Percentiles rank a stretch among this genome's conserved stretches.
phyloP scores from a whole-genome alignment of 1,140 invertebrate species.

The Charaxes varanes region DNA sequence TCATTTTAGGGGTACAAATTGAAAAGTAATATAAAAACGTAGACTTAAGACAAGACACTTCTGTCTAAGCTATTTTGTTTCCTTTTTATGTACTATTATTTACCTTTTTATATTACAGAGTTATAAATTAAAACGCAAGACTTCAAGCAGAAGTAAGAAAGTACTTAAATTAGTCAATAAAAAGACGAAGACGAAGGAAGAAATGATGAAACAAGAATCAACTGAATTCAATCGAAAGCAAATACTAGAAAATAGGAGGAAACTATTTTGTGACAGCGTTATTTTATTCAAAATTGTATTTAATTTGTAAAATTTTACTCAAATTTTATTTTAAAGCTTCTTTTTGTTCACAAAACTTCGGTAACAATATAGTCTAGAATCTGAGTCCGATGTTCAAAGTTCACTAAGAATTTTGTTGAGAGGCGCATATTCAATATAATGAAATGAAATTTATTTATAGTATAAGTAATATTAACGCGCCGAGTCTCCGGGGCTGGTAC shows the following conservation, averaged over 20 bases:
- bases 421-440: slow-evolving; percentile 40
- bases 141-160: too few relatives aligned
- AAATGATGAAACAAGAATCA: too few relatives aligned
- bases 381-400: not conserved
- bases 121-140: too few relatives aligned
- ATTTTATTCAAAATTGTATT: too few relatives aligned
- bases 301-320: too few relatives aligned
- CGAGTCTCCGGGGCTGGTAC: slow-evolving; percentile 34
- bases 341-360: too few relatives aligned
- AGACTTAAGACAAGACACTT: slow-evolving; percentile 10
- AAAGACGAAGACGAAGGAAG: too few relatives aligned
- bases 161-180: too few relatives aligned
- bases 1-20: slow-evolving; percentile 9
- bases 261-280: too few relatives aligned
- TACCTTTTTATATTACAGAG: not conserved
- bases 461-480: slow-evolving; percentile 62
- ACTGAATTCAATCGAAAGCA: too few relatives aligned
- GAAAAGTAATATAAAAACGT: not conserved
- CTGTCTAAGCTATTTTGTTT: not conserved
- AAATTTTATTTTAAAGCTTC: too few relatives aligned
- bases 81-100: not conserved
- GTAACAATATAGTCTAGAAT: not conserved
- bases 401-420: slow-evolving; percentile 18
- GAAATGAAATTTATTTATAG: slow-evolving; percentile 53
- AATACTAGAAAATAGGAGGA: too few relatives aligned